Evolutionary conservation across 1,140 invertebrate species (phyloP).

Genomic region (Cecropterus lyciades): DNA sequence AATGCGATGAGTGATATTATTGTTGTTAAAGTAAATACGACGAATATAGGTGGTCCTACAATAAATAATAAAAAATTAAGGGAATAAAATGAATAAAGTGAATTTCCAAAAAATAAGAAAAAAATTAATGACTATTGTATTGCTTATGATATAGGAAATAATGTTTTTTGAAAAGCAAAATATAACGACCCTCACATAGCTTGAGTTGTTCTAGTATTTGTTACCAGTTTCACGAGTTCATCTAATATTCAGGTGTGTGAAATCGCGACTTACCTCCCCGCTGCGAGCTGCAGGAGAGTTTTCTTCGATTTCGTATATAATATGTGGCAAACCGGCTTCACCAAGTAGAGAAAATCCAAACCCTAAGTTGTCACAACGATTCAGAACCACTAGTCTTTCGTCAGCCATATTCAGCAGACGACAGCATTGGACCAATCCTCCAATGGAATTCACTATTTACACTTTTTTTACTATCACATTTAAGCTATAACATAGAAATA

Average conservation of each 20-base stretch:
- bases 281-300: conserved; percentile 95
- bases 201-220: conserved; percentile 9
- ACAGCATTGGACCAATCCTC: conserved; percentile 78
- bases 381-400: conserved; percentile 93
- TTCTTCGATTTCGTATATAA: conserved; percentile 96
- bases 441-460: conserved; percentile 65
- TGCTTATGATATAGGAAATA: too few relatives aligned
- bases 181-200: neutral
- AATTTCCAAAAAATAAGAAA: too few relatives aligned
- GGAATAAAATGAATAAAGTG: too few relatives aligned
- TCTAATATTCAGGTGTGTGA: neutral
- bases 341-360: conserved; percentile 95
- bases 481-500: conserved; percentile 47
- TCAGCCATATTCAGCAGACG: conserved; percentile 90
- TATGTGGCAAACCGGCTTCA: conserved; percentile 94
- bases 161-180: neutral
- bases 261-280: conserved; percentile 89
- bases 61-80: too few relatives aligned
- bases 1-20: too few relatives aligned
- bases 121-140: too few relatives aligned
- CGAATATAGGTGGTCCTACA: too few relatives aligned
- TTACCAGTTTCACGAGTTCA: neutral
- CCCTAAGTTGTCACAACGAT: conserved; percentile 92
- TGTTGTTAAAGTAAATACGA: too few relatives aligned
- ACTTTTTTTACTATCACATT: conserved; percentile 60